Conservation (phyloP, 1,140 invertebrate species). For the Anastrepha obliqua region DNA sequence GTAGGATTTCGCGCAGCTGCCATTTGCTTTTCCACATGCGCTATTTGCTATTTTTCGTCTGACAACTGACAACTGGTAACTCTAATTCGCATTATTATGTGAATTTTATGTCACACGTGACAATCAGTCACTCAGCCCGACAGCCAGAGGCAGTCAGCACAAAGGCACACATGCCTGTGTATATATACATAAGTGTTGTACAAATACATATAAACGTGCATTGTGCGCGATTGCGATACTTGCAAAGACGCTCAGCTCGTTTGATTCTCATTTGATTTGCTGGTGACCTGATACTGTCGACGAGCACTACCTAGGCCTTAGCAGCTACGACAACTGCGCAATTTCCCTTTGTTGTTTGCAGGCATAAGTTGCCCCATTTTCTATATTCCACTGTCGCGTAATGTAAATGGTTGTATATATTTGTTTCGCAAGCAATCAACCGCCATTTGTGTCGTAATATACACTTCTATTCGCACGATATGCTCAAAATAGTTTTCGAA, state of each 20-base stretch:
- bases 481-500: not conserved
- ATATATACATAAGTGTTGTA: not conserved
- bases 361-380: not conserved
- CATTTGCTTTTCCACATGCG: conserved; percentile 42
- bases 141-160: not conserved
- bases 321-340: not conserved
- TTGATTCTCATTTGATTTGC: not conserved
- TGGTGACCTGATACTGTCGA: conserved; percentile 9
- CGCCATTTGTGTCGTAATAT: not conserved
- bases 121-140: not conserved
- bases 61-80: not conserved
- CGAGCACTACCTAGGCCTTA: not conserved
- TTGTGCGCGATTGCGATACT: not conserved
- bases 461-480: not conserved
- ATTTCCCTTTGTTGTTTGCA: conserved; percentile 43
- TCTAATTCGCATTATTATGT: conserved; percentile 23
- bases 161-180: not conserved
- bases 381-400: not conserved
- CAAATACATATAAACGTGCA: not conserved
- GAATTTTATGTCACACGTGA: conserved; percentile 50
- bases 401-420: not conserved
- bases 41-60: not conserved
- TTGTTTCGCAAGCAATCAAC: not conserved
- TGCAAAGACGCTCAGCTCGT: not conserved
- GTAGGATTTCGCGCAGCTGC: conserved; percentile 37